These are phyloP conservation scores for Macrophya annulata DNA, from an alignment of 2,888 invertebrate species.

Conservation along the genomic window DNA sequence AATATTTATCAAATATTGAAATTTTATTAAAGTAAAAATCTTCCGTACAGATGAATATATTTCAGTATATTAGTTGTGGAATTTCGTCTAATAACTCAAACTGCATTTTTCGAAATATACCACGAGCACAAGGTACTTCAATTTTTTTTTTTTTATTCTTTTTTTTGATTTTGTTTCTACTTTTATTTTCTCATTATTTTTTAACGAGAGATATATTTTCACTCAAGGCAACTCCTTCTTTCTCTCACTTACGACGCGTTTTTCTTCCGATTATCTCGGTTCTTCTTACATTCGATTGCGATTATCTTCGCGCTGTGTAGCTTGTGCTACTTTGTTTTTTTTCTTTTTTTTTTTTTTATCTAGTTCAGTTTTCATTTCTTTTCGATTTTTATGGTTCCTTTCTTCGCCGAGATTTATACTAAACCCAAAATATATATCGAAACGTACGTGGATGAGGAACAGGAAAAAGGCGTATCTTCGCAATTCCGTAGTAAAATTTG, in stretches of 20 bases:
- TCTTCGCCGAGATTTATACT: not conserved
- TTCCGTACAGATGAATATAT: not conserved
- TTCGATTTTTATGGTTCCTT: not conserved
- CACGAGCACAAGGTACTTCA: no score
- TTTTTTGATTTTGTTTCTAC: not conserved
- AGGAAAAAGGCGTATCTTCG: not conserved
- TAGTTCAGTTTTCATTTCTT: not conserved
- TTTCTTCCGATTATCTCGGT: not conserved
- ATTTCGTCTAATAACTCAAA: not conserved
- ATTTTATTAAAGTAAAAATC: not conserved
- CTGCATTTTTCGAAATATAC: not conserved
- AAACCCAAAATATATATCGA: not conserved
- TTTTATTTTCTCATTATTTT: not conserved
- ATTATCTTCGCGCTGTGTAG: not conserved
- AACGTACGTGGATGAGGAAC: not conserved
- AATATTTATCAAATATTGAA: not conserved
- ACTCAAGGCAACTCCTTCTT: not conserved
- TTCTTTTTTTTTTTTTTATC: not conserved
- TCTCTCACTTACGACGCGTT: not conserved
- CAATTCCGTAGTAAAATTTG: not conserved
- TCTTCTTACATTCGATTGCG: not conserved
- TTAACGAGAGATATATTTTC: not conserved
- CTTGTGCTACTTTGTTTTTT: constrained; percentile 29
- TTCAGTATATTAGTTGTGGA: not conserved
- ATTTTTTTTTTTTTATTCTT: not conserved